Evolutionary conservation across 2,113 vertebrate genomes (phyloP), one percentile per base, ranked within the genome.

Genomic region (Microtus richardsoni): DNA sequence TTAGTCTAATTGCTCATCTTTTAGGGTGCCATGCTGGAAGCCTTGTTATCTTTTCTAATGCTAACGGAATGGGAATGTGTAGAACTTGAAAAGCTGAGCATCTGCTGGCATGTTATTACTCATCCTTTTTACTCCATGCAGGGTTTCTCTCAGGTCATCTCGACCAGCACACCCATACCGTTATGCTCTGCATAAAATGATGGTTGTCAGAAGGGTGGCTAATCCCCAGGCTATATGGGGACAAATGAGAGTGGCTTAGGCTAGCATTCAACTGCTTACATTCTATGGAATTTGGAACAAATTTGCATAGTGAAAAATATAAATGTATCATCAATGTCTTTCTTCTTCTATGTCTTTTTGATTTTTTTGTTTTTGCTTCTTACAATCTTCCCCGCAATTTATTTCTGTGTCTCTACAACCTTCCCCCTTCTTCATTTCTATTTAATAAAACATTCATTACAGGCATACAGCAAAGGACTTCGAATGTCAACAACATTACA

Each of bases 1-100:
- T 68, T 49, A 64, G 68, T 62, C 28, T 70, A 52, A 75, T 73
- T 94, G n/a, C 94, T 80, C 93, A 52, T 64, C 77, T 91, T 93
- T 90, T 60, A 41, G 19, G 71, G 28, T 19, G 73, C n/a, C 39
- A 73, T 60, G 71, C 47, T 22, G 30, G 88, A 92, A 88, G 12
- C 19, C 89, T 89, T 90, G 71, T 84, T 26, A 4, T 78, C 33
- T 91, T 91, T 82, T 75, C 66, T 64, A 47, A 11, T 78, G 12
- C 33, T 66, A 84, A 68, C 41, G 75, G 71, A 58, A 54, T 54
- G 22, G 44, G 82, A 82, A 80, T 80, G 47, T 13, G 22, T 33
- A 24, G 41, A 36, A 89, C 54, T 84, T 7, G 13, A 86, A 94
- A 79, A 75, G 39, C 11, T 44, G 74, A 94, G 62, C 66, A 47